These are phyloP conservation scores for Rhagoletis pomonella DNA, from an alignment of 1,140 invertebrate species.

Conservation along the genomic window DNA sequence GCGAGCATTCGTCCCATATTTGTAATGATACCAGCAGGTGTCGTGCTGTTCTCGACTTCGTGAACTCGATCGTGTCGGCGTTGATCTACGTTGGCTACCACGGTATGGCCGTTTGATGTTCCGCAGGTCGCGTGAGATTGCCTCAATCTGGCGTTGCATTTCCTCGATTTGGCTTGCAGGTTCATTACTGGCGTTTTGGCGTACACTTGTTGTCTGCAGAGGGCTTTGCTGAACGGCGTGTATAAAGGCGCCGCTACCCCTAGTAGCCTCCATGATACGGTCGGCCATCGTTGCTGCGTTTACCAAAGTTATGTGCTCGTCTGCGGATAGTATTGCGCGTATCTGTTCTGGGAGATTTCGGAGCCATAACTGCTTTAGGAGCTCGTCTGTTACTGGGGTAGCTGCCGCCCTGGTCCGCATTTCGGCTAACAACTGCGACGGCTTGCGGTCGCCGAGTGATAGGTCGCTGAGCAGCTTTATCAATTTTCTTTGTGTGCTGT, in stretches of 20 bases:
- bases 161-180: not conserved
- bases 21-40: slow-evolving; percentile 17
- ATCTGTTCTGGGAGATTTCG: no score
- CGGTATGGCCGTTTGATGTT: no score
- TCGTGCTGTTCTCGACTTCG: not conserved
- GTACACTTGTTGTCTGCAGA: not conserved
- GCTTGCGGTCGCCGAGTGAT: no score
- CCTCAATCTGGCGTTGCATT: not conserved
- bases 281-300: not conserved
- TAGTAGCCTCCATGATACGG: not conserved
- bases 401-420: not conserved
- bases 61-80: not conserved
- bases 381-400: not conserved
- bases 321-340: no score
- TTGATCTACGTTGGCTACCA: not conserved
- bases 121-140: no score
- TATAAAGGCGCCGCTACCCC: not conserved
- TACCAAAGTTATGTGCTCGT: no score
- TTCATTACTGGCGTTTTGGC: not conserved
- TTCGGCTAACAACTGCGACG: not conserved
- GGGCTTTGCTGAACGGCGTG: not conserved
- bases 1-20: not conserved
- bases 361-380: no score
- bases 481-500: no score
- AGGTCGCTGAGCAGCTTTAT: not conserved